These are phyloP conservation scores for Colletes latitarsis DNA, from an alignment of 1,140 invertebrate genomes.

Conservation along the genomic window DNA sequence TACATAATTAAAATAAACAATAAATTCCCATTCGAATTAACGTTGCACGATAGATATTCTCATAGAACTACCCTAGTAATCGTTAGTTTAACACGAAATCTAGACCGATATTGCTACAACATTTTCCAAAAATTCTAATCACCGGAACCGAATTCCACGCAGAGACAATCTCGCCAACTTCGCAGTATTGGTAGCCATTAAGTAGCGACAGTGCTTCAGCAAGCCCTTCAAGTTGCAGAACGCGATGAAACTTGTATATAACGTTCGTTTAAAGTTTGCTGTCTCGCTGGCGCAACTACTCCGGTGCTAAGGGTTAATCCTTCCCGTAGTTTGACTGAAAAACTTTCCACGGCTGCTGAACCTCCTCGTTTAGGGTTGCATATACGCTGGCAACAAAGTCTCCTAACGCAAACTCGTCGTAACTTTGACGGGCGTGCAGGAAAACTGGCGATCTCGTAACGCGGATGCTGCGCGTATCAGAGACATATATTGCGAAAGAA, in stretches of 20 bases:
- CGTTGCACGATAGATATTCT: too few species aligned
- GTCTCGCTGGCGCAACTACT: not conserved
- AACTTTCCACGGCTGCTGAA: conserved; percentile 15
- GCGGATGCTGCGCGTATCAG: not conserved
- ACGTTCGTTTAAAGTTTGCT: conserved; percentile 42
- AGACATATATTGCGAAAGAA: not conserved
- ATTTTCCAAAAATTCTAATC: too few species aligned
- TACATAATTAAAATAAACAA: too few species aligned
- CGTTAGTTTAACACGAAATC: too few species aligned
- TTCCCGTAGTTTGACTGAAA: conserved; percentile 2
- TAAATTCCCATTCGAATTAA: too few species aligned
- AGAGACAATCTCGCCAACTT: too few species aligned
- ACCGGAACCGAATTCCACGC: too few species aligned
- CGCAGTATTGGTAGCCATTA: not conserved
- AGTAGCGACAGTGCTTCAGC: conserved; percentile 7
- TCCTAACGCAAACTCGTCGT: not conserved
- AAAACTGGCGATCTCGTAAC: not conserved
- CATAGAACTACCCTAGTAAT: too few species aligned
- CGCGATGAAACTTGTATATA: conserved; percentile 45
- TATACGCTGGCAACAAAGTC: not conserved
- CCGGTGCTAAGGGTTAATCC: conserved; percentile 24
- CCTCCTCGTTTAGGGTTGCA: not conserved
- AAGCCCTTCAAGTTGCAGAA: not conserved
- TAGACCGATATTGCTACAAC: too few species aligned
- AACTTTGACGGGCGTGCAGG: not conserved